Evolutionary conservation across 92 coral and sea anemone species (phyloP), one percentile per base, ranked within the genome.

Genomic region (Epizoanthus illoricatus): DNA sequence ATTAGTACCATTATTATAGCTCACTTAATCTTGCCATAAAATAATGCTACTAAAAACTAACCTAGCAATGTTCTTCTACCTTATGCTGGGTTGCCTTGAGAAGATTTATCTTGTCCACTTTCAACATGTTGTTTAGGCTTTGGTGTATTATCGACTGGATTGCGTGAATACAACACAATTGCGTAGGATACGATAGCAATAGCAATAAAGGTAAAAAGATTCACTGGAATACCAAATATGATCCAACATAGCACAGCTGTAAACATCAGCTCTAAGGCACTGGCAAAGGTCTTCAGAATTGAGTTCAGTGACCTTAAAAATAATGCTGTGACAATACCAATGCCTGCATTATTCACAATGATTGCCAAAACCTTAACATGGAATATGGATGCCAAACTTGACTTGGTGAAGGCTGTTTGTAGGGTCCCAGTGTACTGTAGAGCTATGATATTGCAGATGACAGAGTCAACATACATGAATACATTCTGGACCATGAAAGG

Each of bases 251-350:
- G 87, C 9, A 97, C 83, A 21, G 99, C 99, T 5, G 99, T 97
- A 76, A 97, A 91, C 92, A 97, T 97, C 54, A 97, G 90, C 76
- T 97, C 99, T 57, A 97, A 33, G 13, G 99, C 98, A 91, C 98
- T 94, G 54, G 97, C 99, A 91, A 97, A 97, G 19, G 98, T 92
- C 83, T 97, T 97, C 16, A 97, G 90, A 67, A 97, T 97, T 47
- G 99, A 97, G 87, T 97, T 97, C 5, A 97, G 91, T 49, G 85
- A 87, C 74, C 86, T 89, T 59, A 97, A 80, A 90, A 97, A 92
- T 71, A 97, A 80, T 13, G 99, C 98, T 15, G 99, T 97, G 49
- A 95, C 89, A 20, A 97, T 86, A n/a, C 99, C 99, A 76, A 94
- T 94, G 52, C 87, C 90, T 9, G 98, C 98, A 71, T 94, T 97